Evolutionary conservation across 2,888 invertebrate species (phyloP), one percentile per base, ranked within the genome.

Genomic region (Choristoneura rosaceana): DNA sequence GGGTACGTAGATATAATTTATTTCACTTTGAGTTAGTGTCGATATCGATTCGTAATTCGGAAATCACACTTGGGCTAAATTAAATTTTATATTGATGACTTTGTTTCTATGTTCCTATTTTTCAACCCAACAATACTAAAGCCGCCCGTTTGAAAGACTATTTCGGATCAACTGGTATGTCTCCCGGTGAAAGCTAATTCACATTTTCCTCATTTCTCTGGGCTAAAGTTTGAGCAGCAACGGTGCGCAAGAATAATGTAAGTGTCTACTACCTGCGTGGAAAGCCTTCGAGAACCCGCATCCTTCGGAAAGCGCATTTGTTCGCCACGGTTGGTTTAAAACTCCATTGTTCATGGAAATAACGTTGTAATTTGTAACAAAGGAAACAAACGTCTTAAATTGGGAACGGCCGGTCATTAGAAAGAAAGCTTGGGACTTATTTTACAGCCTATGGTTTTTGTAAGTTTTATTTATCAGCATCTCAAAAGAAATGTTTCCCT

Each of bases 191-290:
- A 47, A 47, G 47, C 47, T 55, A 55, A 9, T 25, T 55, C 4
- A 12, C 25, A 55, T 55, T 25, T 25, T 12, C 10, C 10, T 34
- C 7, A 8, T 25, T 55, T 4, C n/a, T 64, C n/a, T 64, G 15
- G 10, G n/a, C 15, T 25, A 52, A 9, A 66, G 41, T 66, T 66
- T 55, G 65, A 66, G 55, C n/a, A 55, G 9, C 65, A 25, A 3
- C 17, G 41, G 12, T 9, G 41, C 7, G n/a, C 41, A 17, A 41
- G 65, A 55, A 66, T 66, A 66, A 66, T 66, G 65, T 66, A 66
- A 66, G 65, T 55, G 65, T 64, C 66, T 34, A 55, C 67, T 71
- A 71, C 71, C 71, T 71, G 71, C 71, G 43, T 47, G 64, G 50
- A 55, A 52, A 66, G 59, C 12, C 68, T 33, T 59, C 25, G 25